Percentiles rank a stretch among this genome's conserved stretches.
These are phyloP conservation scores for Nasonovia ribisnigri DNA, from an alignment of 2,888 invertebrate genomes.

Conservation along the genomic window DNA sequence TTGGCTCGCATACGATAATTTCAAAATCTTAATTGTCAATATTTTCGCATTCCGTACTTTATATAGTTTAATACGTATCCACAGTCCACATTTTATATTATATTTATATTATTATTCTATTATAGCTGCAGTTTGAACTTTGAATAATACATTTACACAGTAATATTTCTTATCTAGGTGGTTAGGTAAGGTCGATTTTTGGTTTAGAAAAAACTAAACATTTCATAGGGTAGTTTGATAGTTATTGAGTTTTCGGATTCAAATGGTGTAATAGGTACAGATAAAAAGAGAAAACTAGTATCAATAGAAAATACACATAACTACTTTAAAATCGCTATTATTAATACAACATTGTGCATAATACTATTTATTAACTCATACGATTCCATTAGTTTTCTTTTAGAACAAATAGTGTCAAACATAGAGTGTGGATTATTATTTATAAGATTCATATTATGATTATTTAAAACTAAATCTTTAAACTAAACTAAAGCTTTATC, in stretches of 20 bases:
- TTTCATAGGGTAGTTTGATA: no score
- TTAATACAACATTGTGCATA: no score
- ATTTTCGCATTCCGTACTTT: background rate
- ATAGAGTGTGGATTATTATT: background rate
- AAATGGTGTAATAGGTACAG: no score
- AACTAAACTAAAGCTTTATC: background rate
- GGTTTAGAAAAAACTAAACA: background rate
- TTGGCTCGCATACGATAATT: background rate
- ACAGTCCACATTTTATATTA: background rate
- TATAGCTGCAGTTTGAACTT: background rate
- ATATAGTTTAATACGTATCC: background rate
- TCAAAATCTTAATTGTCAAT: background rate
- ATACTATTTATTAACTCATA: no score
- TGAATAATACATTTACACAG: background rate
- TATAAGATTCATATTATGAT: background rate
- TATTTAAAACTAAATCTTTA: background rate
- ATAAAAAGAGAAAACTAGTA: no score
- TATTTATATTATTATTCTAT: background rate
- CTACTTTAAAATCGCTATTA: no score
- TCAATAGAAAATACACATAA: no score
- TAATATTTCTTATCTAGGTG: rapidly evolving
- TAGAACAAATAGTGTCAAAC: background rate
- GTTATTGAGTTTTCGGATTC: no score
- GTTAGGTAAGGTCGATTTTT: background rate
- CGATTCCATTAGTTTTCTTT: no score